phyloP scores from a whole-genome alignment of 2,113 vertebrate genomes.

The Oncorhynchus gorbuscha region DNA sequence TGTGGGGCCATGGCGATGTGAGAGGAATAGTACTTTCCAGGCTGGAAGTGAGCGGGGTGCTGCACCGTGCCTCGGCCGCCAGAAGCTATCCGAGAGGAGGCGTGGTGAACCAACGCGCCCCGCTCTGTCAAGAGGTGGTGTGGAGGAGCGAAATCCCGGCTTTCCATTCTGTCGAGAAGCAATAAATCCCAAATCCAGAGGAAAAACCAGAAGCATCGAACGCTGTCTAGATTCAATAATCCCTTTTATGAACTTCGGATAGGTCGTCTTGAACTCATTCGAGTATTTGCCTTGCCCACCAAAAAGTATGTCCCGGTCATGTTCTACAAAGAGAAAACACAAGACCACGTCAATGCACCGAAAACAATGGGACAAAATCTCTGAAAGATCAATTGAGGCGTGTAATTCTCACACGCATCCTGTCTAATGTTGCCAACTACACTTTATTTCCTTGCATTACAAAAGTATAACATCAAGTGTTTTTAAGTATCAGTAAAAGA shows the following conservation, averaged over 20 bases:
- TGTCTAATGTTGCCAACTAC: not conserved
- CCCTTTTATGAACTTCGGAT: slow-evolving; percentile 74
- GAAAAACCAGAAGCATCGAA: slow-evolving; percentile 69
- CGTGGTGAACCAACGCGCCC: slow-evolving; percentile 84
- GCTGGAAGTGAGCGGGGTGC: slow-evolving; percentile 87
- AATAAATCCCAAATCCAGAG: slow-evolving; percentile 77
- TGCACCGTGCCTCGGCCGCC: slow-evolving; percentile 83
- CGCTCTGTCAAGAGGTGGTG: slow-evolving; percentile 90
- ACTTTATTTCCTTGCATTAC: not conserved
- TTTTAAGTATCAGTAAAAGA: too few species aligned
- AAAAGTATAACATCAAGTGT: too few species aligned
- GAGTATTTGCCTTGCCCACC: slow-evolving; percentile 64
- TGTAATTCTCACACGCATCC: not conserved
- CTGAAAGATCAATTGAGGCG: not conserved
- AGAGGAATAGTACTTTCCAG: slow-evolving; percentile 86
- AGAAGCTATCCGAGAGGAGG: slow-evolving; percentile 80
- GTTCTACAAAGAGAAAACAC: slow-evolving; percentile 56
- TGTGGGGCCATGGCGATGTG: slow-evolving; percentile 92
- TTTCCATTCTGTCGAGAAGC: slow-evolving; percentile 83
- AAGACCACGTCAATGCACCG: slow-evolving; percentile 6
- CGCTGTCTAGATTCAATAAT: slow-evolving; percentile 75
- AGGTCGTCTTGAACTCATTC: slow-evolving; percentile 66
- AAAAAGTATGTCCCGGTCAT: slow-evolving; percentile 73
- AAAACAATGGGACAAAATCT: not conserved
- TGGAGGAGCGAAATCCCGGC: slow-evolving; percentile 91